These are phyloP conservation scores for Caenorhabditis doughertyi DNA, from an alignment of 2,888 invertebrate species.

Conservation along the genomic window DNA sequence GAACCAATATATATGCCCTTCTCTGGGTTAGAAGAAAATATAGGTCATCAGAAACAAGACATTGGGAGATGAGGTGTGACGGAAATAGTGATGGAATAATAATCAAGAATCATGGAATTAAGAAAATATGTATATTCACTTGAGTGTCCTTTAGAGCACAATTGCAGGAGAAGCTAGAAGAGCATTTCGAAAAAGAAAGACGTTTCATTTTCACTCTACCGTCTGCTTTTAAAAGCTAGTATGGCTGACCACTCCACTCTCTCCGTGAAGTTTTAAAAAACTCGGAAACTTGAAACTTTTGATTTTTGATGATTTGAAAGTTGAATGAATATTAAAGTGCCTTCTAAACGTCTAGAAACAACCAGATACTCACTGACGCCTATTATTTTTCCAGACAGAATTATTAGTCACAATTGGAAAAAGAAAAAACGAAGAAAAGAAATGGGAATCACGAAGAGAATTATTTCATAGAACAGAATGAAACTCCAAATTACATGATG, in stretches of 20 bases:
- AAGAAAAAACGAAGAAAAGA: not conserved
- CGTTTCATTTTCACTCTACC: not conserved
- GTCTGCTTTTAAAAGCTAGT: too few species aligned
- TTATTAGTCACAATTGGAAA: too few species aligned
- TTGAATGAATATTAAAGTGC: slow-evolving; percentile 13
- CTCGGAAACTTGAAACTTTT: slow-evolving; percentile 1
- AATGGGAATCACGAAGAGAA: not conserved
- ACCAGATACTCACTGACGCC: not conserved
- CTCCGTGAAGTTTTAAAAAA: not conserved
- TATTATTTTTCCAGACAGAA: too few species aligned
- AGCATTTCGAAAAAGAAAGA: too few species aligned
- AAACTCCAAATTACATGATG: slow-evolving; percentile 14
- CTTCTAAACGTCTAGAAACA: too few species aligned
- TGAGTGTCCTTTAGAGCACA: not conserved
- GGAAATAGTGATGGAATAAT: not conserved
- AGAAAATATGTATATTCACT: not conserved
- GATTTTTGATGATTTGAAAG: slow-evolving; percentile 16
- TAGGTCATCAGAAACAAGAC: not conserved
- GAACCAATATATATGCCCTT: slow-evolving; percentile 27
- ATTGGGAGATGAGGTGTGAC: not conserved
- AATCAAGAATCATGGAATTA: not conserved
- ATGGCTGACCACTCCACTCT: too few species aligned
- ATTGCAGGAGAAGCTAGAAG: too few species aligned
- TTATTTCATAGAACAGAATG: slow-evolving; percentile 19
- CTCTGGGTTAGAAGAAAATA: slow-evolving; percentile 10